Evolutionary conservation across 2,113 vertebrate genomes (phyloP), one percentile per base, ranked within the genome.

Genomic region (Chlorocebus sabaeus): DNA sequence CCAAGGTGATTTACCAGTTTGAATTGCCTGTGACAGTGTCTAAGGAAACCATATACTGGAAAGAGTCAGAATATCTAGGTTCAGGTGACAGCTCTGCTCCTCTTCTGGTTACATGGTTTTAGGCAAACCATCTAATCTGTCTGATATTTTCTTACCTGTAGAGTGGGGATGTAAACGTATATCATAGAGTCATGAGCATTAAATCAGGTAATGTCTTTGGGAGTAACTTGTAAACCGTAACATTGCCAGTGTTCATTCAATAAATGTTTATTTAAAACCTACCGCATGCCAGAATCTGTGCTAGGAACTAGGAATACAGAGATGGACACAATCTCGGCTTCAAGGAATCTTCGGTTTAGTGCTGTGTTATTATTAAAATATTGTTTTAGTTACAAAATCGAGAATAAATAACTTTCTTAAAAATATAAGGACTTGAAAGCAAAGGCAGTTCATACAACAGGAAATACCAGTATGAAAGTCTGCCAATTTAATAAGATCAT

Each of bases 251-350:
- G 38, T 79, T 79, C 8, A 12, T 89, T 89, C 23, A 79, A 6
- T 89, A 79, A 88, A 35, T 67, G 61, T n/a, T 85, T 93, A n/a
- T 67, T 91, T 90, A 92, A 86, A 97, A 72, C 68, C 48, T 84
- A 64, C 3, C 38, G 0, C 38, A 25, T 78, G 57, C n/a, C 45
- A 40, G 3, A 38, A 76, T 55, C 35, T 89, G 4, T 73, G 38
- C 68, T 43, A 78, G 73, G 52, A 78, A n/a, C n/a, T 43, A 61
- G 7, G 35, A 52, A 82, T 59, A 82, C 23, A 78, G 57, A 93
- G 5, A 32, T 43, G n/a, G 72, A 78, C 11, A 52, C 7, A 76
- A 30, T 61, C 8, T 87, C 38, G 32, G n/a, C 27, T 70, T 96
- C 73, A 79, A 70, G 59, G 16, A 70, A 61, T 87, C 43, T 35